phyloP scores from a whole-genome alignment of 1,140 invertebrate species.

The Diploscapter pachys region DNA sequence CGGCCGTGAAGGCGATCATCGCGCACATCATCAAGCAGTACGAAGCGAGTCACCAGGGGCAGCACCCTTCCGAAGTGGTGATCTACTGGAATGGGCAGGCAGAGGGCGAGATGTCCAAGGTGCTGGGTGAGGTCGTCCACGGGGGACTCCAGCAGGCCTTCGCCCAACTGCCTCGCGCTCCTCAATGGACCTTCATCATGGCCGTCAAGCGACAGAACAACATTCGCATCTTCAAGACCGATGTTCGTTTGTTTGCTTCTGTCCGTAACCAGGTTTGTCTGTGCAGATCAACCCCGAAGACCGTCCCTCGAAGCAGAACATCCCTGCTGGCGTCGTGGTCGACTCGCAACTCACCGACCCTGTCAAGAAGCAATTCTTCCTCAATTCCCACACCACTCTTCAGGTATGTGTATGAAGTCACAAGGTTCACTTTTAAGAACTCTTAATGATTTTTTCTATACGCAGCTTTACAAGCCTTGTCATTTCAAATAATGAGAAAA shows the following conservation, averaged over 20 bases:
- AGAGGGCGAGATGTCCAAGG: constrained; percentile 36
- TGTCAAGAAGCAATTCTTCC: constrained; percentile 34
- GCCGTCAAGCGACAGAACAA: constrained; percentile 30
- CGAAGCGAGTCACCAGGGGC: background rate
- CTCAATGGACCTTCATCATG: constrained; percentile 36
- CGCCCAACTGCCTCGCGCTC: background rate
- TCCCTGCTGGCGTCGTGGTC: constrained; percentile 10
- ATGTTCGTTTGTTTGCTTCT: background rate
- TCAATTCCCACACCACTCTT: constrained; percentile 37
- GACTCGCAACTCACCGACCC: constrained; percentile 27
- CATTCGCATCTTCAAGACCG: constrained; percentile 7
- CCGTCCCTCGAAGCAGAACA: background rate
- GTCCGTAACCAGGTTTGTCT: background rate
- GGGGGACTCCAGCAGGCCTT: background rate
- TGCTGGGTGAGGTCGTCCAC: background rate
- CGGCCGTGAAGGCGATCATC: constrained; percentile 3
- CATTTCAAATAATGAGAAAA: too few relatives aligned
- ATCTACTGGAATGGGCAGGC: constrained; percentile 35
- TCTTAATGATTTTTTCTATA: too few relatives aligned
- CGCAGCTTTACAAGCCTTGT: too few relatives aligned
- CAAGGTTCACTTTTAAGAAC: too few relatives aligned
- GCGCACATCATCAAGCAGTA: background rate
- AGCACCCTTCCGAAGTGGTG: constrained; percentile 24
- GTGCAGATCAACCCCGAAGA: background rate
- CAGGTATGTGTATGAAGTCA: constrained; percentile 15